Base-by-base conservation (phyloP, 2,113 vertebrate species). In the Clarias magur region DNA sequence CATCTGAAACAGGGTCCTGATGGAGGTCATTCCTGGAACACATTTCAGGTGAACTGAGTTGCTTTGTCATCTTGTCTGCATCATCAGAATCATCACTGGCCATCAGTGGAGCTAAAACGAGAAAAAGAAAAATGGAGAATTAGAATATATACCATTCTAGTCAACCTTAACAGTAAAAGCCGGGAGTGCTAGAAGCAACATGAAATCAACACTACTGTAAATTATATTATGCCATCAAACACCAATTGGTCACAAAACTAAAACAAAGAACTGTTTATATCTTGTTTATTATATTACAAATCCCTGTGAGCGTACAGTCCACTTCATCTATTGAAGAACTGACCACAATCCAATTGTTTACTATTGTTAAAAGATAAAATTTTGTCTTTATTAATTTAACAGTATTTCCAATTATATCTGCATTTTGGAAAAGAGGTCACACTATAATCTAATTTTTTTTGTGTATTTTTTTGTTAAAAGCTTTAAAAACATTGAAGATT, bases 81-180 rank as follows among this genome's bases (percentile, higher is more conserved):
- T 65, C 73, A 23, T 65, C 42, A 6, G 60, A 78, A 34, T 54
- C 73, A 54, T 34, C 17, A 23, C 53, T 53, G 19, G n/a, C 57
- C n/a, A 65, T 27, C 60, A 63, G 73, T 25, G 84, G 59, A 85
- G 73, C 83, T 76, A 80, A 80, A 30, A 34, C 0, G 5, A 56
- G 2, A 76, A 27, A 59, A 79, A 56, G 25, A 3, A 57, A 79
- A 56, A 1, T 30, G 4, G 53, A 30, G n/a, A 59, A 80, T 57
- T 80, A 57, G 3, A 59, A 34, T 2, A 17, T 7, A 57, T 30
- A 11, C 16, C 3, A 59, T 59, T 80, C 16, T n/a, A 59, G 53
- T 21, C 27, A 57, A 11, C 4, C 4, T 76, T 23, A 80, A 56
- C 25, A 27, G 6, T 3, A 78, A 25, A n/a, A n/a, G 25, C 56